Evolutionary conservation across 2,888 invertebrate species (phyloP).

Genomic region (Brachyopa scutellaris): DNA sequence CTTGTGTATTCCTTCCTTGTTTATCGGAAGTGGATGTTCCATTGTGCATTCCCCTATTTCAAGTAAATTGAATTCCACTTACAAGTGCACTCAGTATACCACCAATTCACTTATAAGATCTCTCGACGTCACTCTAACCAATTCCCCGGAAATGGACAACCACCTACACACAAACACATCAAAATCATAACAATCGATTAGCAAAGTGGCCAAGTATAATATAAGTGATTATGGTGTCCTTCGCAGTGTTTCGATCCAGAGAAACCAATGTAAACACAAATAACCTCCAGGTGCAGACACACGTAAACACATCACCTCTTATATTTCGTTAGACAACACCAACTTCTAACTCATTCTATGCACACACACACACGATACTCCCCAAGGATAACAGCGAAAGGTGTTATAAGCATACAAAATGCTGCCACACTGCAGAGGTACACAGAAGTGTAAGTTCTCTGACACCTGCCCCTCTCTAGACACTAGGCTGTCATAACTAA

Average conservation of each 20-base stretch:
- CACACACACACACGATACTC: not conserved
- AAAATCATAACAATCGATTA: constrained; percentile 36
- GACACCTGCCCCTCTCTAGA: constrained; percentile 44
- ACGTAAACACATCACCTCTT: constrained; percentile 34
- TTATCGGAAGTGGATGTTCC: too few species aligned
- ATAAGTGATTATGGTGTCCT: constrained; percentile 48
- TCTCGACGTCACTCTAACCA: constrained; percentile 21
- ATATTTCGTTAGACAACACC: constrained; percentile 23
- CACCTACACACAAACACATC: constrained; percentile 1
- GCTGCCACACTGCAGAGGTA: constrained; percentile 13
- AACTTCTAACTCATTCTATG: constrained; percentile 11
- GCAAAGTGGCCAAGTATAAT: constrained; percentile 56
- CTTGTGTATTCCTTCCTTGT: too few species aligned
- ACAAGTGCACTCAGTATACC: not conserved
- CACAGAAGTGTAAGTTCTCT: constrained; percentile 14
- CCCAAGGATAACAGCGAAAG: constrained; percentile 44
- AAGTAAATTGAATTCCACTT: constrained; percentile 4
- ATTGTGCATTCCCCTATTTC: too few species aligned
- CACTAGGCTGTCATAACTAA: constrained; percentile 65
- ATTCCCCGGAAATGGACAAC: constrained; percentile 37
- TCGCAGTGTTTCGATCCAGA: not conserved
- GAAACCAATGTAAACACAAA: constrained; percentile 19
- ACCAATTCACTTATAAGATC: not conserved
- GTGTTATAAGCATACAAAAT: constrained; percentile 50
- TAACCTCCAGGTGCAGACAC: constrained; percentile 34